Percentiles rank a stretch among this genome's conserved stretches.
phyloP scores from a whole-genome alignment of 2,113 vertebrate genomes.

The Oenanthe oenanthe region DNA sequence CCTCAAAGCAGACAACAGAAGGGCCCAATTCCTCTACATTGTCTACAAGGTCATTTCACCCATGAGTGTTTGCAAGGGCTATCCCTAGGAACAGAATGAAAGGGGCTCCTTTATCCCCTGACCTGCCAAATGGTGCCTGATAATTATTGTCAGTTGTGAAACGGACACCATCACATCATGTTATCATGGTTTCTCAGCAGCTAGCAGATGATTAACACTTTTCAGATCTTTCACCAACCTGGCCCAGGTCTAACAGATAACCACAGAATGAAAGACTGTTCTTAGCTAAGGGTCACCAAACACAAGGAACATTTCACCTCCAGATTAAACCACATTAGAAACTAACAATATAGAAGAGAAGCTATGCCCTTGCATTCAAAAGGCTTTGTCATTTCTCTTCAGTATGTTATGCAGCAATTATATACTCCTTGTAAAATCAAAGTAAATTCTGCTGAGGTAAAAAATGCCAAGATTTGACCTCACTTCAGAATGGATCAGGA shows the following conservation, averaged over 20 bases:
- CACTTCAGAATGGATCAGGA: neutral
- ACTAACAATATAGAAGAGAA: neutral
- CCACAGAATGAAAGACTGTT: neutral
- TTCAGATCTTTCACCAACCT: neutral
- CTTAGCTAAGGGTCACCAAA: neutral
- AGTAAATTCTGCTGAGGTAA: neutral
- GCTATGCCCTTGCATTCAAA: neutral
- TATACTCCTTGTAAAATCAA: neutral
- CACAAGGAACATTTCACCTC: neutral
- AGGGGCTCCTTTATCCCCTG: neutral
- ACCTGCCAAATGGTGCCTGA: neutral
- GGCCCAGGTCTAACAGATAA: neutral
- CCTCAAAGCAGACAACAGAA: neutral
- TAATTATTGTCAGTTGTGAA: neutral
- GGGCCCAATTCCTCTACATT: neutral
- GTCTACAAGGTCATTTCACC: neutral
- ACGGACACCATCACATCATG: neutral
- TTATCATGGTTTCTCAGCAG: neutral
- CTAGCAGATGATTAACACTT: neutral
- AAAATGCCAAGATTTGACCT: neutral
- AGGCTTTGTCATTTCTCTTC: constrained; percentile 4
- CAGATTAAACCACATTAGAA: neutral
- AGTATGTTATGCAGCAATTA: neutral
- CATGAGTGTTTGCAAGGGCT: neutral
- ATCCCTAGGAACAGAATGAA: neutral